Conservation (phyloP, 2,113 vertebrate species). For the Nesogale talazaci region DNA sequence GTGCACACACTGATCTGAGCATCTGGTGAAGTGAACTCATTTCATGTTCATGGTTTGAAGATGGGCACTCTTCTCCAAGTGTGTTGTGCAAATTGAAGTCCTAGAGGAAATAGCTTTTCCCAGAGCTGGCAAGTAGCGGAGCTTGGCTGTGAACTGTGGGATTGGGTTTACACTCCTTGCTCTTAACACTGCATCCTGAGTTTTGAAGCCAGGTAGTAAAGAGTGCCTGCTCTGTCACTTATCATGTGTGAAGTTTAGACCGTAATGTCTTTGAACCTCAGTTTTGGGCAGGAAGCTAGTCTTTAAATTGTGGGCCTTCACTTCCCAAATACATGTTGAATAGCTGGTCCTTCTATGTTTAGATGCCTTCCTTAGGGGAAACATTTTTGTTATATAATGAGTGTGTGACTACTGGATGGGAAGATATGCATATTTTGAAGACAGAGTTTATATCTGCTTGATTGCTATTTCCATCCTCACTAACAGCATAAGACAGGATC, state of each 20-base stretch:
- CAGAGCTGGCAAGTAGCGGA: not conserved
- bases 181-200: not conserved
- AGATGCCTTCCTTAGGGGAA: too few relatives aligned
- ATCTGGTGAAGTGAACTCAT: constrained; percentile 38
- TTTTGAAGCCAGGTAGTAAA: not conserved
- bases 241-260: not conserved
- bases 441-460: constrained; percentile 36
- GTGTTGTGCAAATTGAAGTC: not conserved
- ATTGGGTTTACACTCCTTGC: not conserved
- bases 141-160: not conserved
- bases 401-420: not conserved
- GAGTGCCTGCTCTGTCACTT: not conserved
- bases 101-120: not conserved
- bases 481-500: not conserved
- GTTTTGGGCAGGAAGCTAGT: not conserved
- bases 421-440: constrained; percentile 42
- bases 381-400: too few relatives aligned
- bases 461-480: constrained; percentile 47
- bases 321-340: not conserved
- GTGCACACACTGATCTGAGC: not conserved
- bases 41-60: not conserved
- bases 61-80: not conserved
- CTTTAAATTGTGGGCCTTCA: too few relatives aligned
- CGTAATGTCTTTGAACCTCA: not conserved
- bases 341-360: not conserved